These are phyloP conservation scores for Hucho hucho DNA, from an alignment of 2,113 vertebrate genomes.

Conservation along the genomic window DNA sequence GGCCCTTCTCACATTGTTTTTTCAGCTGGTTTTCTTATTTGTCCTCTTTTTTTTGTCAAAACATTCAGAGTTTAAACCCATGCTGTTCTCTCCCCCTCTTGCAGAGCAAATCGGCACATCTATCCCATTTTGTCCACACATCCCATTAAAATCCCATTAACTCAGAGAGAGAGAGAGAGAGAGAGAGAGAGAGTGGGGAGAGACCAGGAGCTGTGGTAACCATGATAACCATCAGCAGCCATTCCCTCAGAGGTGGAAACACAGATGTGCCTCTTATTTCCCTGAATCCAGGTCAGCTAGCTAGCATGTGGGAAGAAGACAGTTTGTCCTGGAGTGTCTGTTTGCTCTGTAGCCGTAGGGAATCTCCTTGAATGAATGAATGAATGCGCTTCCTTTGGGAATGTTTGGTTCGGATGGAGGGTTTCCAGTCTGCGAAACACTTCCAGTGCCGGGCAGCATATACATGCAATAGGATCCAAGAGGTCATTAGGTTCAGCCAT, in stretches of 20 bases:
- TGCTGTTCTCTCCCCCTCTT: constrained; percentile 11
- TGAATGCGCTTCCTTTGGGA: constrained; percentile 64
- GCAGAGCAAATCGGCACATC: constrained; percentile 6
- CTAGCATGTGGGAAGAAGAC: constrained; percentile 57
- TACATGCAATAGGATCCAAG: not conserved
- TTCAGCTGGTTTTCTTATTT: constrained; percentile 9
- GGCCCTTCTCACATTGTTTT: not conserved
- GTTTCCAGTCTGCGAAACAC: constrained; percentile 48
- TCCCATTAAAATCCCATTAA: constrained; percentile 46
- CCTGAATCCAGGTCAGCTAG: constrained; percentile 39
- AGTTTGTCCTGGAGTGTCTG: constrained; percentile 49
- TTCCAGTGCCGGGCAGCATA: not conserved
- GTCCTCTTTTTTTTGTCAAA: not conserved
- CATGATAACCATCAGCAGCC: constrained; percentile 60
- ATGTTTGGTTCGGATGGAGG: constrained; percentile 49
- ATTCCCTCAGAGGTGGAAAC: constrained; percentile 54
- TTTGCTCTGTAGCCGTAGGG: constrained; percentile 52
- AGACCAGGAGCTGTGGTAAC: constrained; percentile 45
- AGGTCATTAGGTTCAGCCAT: not conserved
- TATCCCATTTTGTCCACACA: constrained; percentile 18
- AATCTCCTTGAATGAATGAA: constrained; percentile 50
- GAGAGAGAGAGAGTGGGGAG: not conserved
- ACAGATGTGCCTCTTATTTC: constrained; percentile 52
- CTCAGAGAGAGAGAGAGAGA: constrained; percentile 1
- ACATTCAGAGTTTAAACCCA: constrained; percentile 13